These are phyloP conservation scores for Rhinopomastus cyanomelas DNA, from an alignment of 2,113 vertebrate genomes.

Conservation along the genomic window DNA sequence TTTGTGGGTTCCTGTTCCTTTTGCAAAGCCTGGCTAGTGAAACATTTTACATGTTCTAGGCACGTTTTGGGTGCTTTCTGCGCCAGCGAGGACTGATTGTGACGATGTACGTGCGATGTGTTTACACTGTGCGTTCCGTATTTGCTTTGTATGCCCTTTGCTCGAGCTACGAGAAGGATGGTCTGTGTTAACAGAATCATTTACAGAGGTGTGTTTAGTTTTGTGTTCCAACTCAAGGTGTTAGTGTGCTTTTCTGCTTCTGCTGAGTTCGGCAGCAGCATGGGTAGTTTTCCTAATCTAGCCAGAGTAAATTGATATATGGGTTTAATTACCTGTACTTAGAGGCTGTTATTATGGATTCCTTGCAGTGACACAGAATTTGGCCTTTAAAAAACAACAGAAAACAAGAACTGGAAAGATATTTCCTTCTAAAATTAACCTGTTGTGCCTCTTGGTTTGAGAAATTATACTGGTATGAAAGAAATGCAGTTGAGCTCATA, in stretches of 20 bases:
- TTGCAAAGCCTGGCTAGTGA: background rate
- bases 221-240: background rate
- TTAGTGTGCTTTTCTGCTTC: background rate
- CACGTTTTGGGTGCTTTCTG: background rate
- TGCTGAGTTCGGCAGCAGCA: background rate
- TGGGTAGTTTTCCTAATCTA: background rate
- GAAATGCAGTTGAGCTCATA: background rate
- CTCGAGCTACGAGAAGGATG: background rate
- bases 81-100: background rate
- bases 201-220: background rate
- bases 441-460: background rate
- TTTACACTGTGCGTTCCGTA: background rate
- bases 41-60: background rate
- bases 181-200: background rate
- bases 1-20: background rate
- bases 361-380: background rate
- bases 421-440: background rate
- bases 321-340: constrained; percentile 3
- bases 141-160: background rate
- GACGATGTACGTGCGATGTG: background rate
- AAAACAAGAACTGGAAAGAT: background rate
- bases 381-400: background rate
- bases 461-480: background rate
- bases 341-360: background rate
- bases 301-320: background rate